Base-by-base conservation (phyloP, 2,113 vertebrate species). In the Struthidea cinerea region DNA sequence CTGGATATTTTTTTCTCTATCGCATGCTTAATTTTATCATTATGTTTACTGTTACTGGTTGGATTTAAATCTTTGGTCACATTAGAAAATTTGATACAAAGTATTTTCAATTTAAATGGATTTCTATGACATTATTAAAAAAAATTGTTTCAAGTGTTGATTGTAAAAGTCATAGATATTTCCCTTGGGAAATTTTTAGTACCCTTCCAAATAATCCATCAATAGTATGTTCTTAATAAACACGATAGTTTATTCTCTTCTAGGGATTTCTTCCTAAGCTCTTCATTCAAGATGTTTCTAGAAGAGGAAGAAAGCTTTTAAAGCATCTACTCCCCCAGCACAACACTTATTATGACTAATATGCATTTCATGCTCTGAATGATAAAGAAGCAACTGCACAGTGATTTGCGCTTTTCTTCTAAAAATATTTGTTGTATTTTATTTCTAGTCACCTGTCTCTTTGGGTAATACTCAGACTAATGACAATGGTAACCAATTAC, bases 171-270 rank as follows among this genome's bases (percentile, higher is more conserved):
- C 94, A 92, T 30, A 52, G 92, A 85, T 86, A 87, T 96, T 96
- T 96, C 93, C 81, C 91, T 85, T 84, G 96, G 87, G 96, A 97
- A 96, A 95, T 91, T 93, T 77, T 96, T 89, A 93, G 77, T 92
- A 87, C 87, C 67, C 65, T 98, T 97, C 78, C 92, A 98, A 98
- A 97, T 98, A 97, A 95, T 77, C 92, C 87, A 84, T 95, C 94
- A 95, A 92, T 98, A 89, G 57, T 64, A 96, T 96, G 71, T 89
- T 98, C 95, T 97, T 97, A 96, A 77, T 92, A 97, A 98, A 98
- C 84, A 95, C 17, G 20, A 95, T 87, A 56, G 76, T 96, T 97
- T 93, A 94, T 97, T 96, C 94, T 97, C 95, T 96, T 97, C 93
- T 89, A 70, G 94, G 94, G 67, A 47, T 97, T 98, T 87, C 67